Evolutionary conservation across 30 jellyfish, hydroid and myxozoan genomes (phyloP), one percentile per base, ranked within the genome.

Genomic region (Pelagia noctiluca): DNA sequence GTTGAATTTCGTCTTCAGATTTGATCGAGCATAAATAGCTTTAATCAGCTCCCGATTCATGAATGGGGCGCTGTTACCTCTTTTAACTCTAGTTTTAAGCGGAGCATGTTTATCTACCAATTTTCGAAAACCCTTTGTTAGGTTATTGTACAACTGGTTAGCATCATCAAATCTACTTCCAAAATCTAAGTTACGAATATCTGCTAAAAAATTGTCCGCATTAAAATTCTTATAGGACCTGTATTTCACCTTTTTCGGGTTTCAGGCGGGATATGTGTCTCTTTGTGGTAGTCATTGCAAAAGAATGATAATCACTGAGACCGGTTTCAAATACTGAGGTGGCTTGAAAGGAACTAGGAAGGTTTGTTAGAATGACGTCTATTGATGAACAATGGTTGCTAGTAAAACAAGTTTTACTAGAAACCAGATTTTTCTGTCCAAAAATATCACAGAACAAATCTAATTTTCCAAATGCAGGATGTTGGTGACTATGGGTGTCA

Each of bases 1-100:
- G 79, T 30, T 71, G 29, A 71, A 71, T 26, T 37, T 71, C 24
- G 35, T 71, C 29, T 71, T 71, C 74, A 71, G 2, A 37, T 34
- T 22, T 13, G 84, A 30, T 37, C 84, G 19, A 13, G 54, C 54
- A 47, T 71, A 71, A 25, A 71, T 71, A 33, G 75, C 84, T 71
- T 71, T 71, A 18, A 0, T 36, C 42, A 71, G 42, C 19, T 71
- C n/a, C 42, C 29, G 35, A 36, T 71, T 71, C 84, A 71, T 74
- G 35, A 74, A 74, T 22, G 86, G 86, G 79, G 86, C 80, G 23
- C 49, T 36, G 24, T 47, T 74, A 2, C 86, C 86, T 29, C 86
- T 0, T 18, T 19, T 29, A 18, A 74, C 24, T 47, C 49, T 74
- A 46, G 22, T 74, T 74, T 74, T 74, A 46, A 28, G 63, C 25